Base-by-base conservation (phyloP, 2,797 vertebrate genomes). In the Macropus fuliginosus region DNA sequence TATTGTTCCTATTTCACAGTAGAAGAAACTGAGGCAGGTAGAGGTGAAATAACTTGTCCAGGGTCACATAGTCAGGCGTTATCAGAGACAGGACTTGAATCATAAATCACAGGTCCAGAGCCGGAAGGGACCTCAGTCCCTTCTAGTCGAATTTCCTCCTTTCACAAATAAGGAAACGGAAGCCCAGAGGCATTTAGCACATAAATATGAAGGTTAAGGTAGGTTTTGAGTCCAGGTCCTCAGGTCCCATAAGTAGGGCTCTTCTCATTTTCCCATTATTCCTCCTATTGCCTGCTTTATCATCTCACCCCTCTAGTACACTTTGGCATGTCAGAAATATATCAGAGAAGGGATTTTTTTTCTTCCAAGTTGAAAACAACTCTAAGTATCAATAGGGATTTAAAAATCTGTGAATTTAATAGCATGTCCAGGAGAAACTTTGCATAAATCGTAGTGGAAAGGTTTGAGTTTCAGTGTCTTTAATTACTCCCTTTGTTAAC, bases 321-420 rank as follows among this genome's bases (percentile, higher is more conserved):
- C 66, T 74, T n/a, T 40, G n/a, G 18, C 66, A 40, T 74, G n/a
- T 87, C 91, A 54, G 66, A 34, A 54, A 56, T 54, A 11, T 56
- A 93, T 50, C 93, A 1, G 54, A 91, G 66, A 46, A 56, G 92
- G 66, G 50, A 89, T 90, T 46, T 91, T 52, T 52, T 81, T 89
- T 95, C 66, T 89, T 74, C 50, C 5, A 55, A 94, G 52, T 34
- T 91, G 54, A 91, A 92, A 95, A 56, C 62, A 66, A 31, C 24
- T 5, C 31, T 91, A 92, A 91, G 55, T 55, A 81, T 34, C 2
- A 54, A 24, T 24, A 59, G 21, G 57, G 55, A 55, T 66, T 93
- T 92, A 54, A 46, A 95, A 94, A 62, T 87, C 56, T 97, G 40
- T 40, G 12, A 57, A 90, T 90, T 90, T 27, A 55, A 14, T 92